A percentile compares a stretch with the other conserved stretches of the same genome.
Conservation (phyloP, 2,797 vertebrate species). For the Geotria australis region DNA sequence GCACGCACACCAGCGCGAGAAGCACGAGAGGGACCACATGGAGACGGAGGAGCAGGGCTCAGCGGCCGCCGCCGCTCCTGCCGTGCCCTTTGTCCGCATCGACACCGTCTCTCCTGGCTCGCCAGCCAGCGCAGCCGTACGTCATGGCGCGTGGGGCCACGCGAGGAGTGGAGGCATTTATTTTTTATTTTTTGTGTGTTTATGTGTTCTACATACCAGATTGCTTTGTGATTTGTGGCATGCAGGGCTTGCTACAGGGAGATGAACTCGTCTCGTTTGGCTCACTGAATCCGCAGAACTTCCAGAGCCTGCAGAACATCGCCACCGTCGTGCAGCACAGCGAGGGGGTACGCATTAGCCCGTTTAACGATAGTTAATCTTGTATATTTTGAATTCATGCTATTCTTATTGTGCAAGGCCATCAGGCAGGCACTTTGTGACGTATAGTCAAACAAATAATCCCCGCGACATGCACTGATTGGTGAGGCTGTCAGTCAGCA, state of each 20-base stretch:
- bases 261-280: slow-evolving; percentile 69
- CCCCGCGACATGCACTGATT: too few species aligned
- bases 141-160: too few species aligned
- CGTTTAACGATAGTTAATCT: background rate
- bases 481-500: too few species aligned
- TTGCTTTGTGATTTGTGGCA: too few species aligned
- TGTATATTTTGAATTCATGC: background rate
- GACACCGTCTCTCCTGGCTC: slow-evolving; percentile 39
- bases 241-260: slow-evolving; percentile 43
- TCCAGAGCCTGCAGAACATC: slow-evolving; percentile 58
- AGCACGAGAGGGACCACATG: slow-evolving; percentile 21
- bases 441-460: too few species aligned
- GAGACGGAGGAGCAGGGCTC: slow-evolving; percentile 16
- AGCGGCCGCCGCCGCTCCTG: too few species aligned
- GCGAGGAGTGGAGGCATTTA: too few species aligned
- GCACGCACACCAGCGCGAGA: slow-evolving; percentile 47
- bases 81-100: slow-evolving; percentile 35
- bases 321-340: slow-evolving; percentile 65
- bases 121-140: slow-evolving; percentile 41
- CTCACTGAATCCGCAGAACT: slow-evolving; percentile 51
- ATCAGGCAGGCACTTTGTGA: too few species aligned
- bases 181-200: too few species aligned
- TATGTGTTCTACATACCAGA: too few species aligned
- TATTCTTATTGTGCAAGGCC: background rate
- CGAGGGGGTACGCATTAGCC: slow-evolving; percentile 40